Base-by-base conservation (phyloP, 2,888 invertebrate genomes). In the Thysanoteuthis rhombus region DNA sequence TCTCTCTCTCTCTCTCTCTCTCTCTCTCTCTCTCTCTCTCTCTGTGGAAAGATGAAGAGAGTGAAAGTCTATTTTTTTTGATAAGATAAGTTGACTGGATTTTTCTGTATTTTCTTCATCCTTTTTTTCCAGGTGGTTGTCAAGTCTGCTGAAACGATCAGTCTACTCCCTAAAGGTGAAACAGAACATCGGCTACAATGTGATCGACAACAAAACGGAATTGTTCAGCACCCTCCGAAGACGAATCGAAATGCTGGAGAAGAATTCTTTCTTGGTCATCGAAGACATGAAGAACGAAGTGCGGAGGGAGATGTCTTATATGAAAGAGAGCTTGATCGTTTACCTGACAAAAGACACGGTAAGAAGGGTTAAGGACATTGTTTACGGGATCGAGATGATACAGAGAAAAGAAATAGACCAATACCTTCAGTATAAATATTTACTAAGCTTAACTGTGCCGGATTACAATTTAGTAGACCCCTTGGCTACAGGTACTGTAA, bases 91-190 rank as follows among this genome's bases (percentile, higher is more conserved):
- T 38, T 90, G n/a, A 90, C 3, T 90, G 4, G 3, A 4, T 32
- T 32, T n/a, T 10, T 75, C 12, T 75, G 0, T n/a, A 75, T 12
- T n/a, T 75, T 75, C 3, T 10, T 32, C 32, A 58, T 39, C 28
- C 36, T 45, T 32, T 52, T 19, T 45, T 93, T 94, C 10, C 93
- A 96, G 96, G 38, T 96, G 96, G 95, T 92, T 96, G 93, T 95
- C 95, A 1, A 94, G 95, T 28, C 94, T 96, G 0, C 89, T 95
- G 58, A 96, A 96, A 94, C 93, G 96, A 45, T 94, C 95, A 0
- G 93, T 96, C 32, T 96, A 96, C 52, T 94, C 95, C 0, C 93
- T 96, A 36, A 95, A 96, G 93, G 95, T 96, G 1, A 95, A 96
- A 1, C 95, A 95, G 89, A 94, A 95, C 25, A 95, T 95, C 94